Evolutionary conservation across 2,888 invertebrate species (phyloP).

Genomic region (Phaedon cochleariae): DNA sequence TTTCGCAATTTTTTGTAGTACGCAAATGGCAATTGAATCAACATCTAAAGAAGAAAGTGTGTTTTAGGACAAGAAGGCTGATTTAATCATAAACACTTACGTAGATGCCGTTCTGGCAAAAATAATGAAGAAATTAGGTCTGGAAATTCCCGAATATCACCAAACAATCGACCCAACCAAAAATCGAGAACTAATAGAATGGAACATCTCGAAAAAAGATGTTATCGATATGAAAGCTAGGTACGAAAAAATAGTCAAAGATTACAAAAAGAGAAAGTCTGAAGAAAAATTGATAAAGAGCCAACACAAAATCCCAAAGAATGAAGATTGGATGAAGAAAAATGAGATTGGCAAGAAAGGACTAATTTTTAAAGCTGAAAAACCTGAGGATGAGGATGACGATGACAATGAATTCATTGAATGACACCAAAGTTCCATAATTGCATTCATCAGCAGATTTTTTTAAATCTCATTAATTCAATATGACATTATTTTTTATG

Average conservation of each 20-base stretch:
- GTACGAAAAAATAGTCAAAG: slow-evolving; percentile 66
- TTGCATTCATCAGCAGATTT: too few species aligned
- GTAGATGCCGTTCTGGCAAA: slow-evolving; percentile 84
- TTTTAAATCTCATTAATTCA: too few species aligned
- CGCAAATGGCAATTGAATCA: too few species aligned
- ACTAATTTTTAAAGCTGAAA: slow-evolving; percentile 27
- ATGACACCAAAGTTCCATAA: too few species aligned
- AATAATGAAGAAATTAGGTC: slow-evolving; percentile 76
- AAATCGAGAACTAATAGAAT: slow-evolving; percentile 67
- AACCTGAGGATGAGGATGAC: slow-evolving; percentile 21
- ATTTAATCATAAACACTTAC: slow-evolving; percentile 87
- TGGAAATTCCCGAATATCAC: slow-evolving; percentile 79
- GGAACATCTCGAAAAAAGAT: slow-evolving; percentile 74
- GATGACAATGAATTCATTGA: slow-evolving; percentile 29
- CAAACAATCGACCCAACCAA: slow-evolving; percentile 74
- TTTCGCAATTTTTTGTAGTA: too few species aligned
- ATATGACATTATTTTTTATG: too few species aligned
- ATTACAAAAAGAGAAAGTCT: slow-evolving; percentile 50
- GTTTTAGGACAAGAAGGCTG: slow-evolving; percentile 85
- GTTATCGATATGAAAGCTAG: slow-evolving; percentile 70
- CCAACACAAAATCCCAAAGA: slow-evolving; percentile 35
- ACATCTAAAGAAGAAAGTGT: too few species aligned
- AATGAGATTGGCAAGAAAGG: slow-evolving; percentile 25
- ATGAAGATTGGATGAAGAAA: slow-evolving; percentile 34
- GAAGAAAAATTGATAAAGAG: slow-evolving; percentile 37